phyloP scores from a whole-genome alignment of 2,888 invertebrate species.

The Heterodera filipjevi region DNA sequence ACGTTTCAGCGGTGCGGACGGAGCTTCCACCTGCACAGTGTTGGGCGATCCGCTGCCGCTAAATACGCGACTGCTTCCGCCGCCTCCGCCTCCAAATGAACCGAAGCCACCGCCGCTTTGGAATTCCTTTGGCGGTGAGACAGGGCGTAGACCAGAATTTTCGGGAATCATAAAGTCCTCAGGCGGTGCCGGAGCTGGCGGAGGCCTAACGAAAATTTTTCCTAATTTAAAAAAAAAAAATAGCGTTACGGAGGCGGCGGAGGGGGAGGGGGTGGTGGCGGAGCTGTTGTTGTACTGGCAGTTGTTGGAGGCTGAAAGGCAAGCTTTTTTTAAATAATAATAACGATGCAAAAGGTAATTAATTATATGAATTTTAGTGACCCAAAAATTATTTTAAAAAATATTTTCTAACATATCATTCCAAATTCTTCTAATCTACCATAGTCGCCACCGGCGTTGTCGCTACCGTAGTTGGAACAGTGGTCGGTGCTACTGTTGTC shows the following conservation, averaged over 20 bases:
- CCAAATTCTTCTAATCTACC: neutral
- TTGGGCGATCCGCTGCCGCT: slow-evolving; percentile 28
- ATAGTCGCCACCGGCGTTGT: slow-evolving; percentile 43
- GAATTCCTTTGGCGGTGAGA: slow-evolving; percentile 62
- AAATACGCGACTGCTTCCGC: slow-evolving; percentile 35
- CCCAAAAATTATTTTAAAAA: no score
- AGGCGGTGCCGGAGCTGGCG: slow-evolving; percentile 39
- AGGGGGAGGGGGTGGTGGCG: slow-evolving; percentile 29
- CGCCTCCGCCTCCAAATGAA: slow-evolving; percentile 37
- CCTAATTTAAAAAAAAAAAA: no score
- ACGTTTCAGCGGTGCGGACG: slow-evolving; percentile 24
- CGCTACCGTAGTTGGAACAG: slow-evolving; percentile 40
- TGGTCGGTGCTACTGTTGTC: slow-evolving; percentile 43
- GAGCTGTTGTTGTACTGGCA: neutral
- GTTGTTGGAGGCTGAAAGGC: neutral
- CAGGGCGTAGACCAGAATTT: slow-evolving; percentile 62
- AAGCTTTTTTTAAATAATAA: neutral
- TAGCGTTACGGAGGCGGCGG: neutral
- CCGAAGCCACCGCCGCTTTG: slow-evolving; percentile 44
- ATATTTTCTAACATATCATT: no score
- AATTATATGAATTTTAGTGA: no score
- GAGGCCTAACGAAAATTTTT: slow-evolving; percentile 3
- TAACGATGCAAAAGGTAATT: no score
- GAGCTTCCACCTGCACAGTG: slow-evolving; percentile 30
- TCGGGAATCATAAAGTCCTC: slow-evolving; percentile 56